phyloP scores from a whole-genome alignment of 1,140 invertebrate genomes.

The Drosophila littoralis region DNA sequence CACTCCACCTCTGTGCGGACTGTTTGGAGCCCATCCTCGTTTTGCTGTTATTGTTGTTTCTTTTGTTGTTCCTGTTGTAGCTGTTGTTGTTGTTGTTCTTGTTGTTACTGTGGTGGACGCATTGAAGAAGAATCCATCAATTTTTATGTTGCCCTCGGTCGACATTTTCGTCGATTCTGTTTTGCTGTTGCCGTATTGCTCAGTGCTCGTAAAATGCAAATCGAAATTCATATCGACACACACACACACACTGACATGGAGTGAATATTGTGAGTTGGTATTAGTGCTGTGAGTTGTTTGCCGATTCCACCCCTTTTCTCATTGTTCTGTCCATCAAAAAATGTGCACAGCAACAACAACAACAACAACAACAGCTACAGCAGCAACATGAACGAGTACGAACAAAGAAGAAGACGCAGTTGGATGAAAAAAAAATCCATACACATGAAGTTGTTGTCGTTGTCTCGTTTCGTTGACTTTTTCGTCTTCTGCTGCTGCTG shows the following conservation, averaged over 20 bases:
- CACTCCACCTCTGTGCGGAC: slow-evolving; percentile 26
- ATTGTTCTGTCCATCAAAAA: slow-evolving; percentile 84
- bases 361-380: slow-evolving; percentile 19
- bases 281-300: slow-evolving; percentile 44
- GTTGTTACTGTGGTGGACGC: slow-evolving; percentile 47
- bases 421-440: slow-evolving; percentile 28
- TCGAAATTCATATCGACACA: slow-evolving; percentile 71
- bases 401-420: slow-evolving; percentile 42
- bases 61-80: slow-evolving; percentile 2
- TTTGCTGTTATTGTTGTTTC: slow-evolving; percentile 25
- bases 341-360: slow-evolving; percentile 36
- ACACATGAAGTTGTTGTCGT: slow-evolving; percentile 59
- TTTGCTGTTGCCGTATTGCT: slow-evolving; percentile 54
- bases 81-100: slow-evolving; percentile 4
- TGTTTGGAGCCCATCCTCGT: slow-evolving; percentile 17
- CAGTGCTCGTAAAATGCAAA: slow-evolving; percentile 77
- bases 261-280: slow-evolving; percentile 28
- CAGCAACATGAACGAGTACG: slow-evolving; percentile 22
- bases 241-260: slow-evolving; percentile 8
- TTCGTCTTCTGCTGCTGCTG: slow-evolving; percentile 52
- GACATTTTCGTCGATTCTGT: slow-evolving; percentile 78
- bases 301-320: slow-evolving; percentile 82
- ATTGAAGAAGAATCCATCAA: slow-evolving; percentile 83
- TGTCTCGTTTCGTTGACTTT: slow-evolving; percentile 66
- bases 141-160: slow-evolving; percentile 78